Conservation (phyloP, 2,888 invertebrate species). For the Ormyrus thymus region DNA sequence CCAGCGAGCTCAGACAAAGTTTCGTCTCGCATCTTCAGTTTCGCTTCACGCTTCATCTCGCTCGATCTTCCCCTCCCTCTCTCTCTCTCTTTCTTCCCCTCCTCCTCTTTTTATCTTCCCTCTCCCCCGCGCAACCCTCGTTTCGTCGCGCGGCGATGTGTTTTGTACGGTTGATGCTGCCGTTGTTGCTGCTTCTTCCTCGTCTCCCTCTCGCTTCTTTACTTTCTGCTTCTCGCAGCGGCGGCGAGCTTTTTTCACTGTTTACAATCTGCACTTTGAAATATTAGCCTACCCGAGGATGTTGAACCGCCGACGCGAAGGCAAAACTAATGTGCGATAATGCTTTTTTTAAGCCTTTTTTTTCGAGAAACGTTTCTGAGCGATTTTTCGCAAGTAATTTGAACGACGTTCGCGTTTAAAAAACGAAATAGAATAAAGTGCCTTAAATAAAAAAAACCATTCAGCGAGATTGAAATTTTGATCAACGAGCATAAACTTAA, state of each 20-base stretch:
- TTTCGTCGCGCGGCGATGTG: not conserved
- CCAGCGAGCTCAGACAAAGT: slow-evolving; percentile 50
- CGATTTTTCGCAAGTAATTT: no score
- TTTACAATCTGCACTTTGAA: not conserved
- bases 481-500: no score
- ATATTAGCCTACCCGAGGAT: no score
- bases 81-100: not conserved
- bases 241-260: not conserved
- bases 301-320: no score
- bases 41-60: slow-evolving; percentile 53
- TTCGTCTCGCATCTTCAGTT: slow-evolving; percentile 53
- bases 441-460: no score
- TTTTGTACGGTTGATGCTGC: slow-evolving; percentile 21
- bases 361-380: no score
- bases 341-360: no score
- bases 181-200: not conserved
- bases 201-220: not conserved
- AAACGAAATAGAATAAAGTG: no score
- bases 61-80: slow-evolving; percentile 18
- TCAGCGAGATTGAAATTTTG: no score
- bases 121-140: not conserved
- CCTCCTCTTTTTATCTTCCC: not conserved
- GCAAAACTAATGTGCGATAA: no score
- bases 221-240: not conserved
- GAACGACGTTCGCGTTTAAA: no score